phyloP scores from a whole-genome alignment of 1,140 invertebrate species.

The Sipha flava region DNA sequence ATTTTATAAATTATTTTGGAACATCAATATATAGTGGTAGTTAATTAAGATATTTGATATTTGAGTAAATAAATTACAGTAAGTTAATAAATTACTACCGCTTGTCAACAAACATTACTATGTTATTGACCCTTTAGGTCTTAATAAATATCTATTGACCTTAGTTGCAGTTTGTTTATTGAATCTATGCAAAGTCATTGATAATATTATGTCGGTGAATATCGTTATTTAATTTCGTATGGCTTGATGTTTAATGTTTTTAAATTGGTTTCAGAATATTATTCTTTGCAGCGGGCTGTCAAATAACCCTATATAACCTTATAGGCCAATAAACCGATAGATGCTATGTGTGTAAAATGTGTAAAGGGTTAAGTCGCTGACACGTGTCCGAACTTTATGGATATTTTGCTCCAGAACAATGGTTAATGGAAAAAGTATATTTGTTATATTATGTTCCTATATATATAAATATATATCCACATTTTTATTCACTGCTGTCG shows the following conservation, averaged over 20 bases:
- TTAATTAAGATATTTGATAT: no score
- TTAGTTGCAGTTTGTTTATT: no score
- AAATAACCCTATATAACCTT: background rate
- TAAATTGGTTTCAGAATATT: background rate
- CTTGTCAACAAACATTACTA: no score
- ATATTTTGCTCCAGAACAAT: background rate
- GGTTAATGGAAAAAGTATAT: background rate
- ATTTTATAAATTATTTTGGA: no score
- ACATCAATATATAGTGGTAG: no score
- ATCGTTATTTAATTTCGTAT: background rate
- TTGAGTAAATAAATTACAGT: no score
- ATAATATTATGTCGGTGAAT: background rate
- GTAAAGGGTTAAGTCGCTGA: constrained; percentile 9
- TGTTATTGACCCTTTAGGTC: no score
- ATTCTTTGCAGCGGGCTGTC: background rate
- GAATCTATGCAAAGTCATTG: background rate
- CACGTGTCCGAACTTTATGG: constrained; percentile 18
- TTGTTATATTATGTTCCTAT: background rate
- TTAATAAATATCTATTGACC: no score
- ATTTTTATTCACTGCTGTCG: background rate
- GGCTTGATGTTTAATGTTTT: background rate
- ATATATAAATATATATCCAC: background rate
- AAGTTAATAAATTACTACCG: no score
- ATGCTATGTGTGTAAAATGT: background rate
- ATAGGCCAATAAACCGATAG: constrained; percentile 4